A percentile compares a stretch with the other conserved stretches of the same genome.
Conservation (phyloP, 2,888 invertebrate species). For the Eudasyphora cyanicolor region DNA sequence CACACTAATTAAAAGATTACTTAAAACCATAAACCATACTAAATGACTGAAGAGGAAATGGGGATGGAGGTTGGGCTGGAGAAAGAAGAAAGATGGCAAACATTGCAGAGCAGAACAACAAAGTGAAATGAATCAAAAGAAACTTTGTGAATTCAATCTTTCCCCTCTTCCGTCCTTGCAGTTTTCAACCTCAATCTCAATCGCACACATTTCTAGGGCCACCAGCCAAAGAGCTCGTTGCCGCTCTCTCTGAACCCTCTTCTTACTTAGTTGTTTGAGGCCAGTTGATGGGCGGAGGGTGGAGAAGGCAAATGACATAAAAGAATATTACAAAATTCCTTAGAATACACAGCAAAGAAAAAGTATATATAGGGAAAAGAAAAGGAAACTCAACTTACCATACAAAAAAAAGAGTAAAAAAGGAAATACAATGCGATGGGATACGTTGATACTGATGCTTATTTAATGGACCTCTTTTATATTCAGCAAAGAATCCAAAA, state of each 20-base stretch:
- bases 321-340: conserved; percentile 24
- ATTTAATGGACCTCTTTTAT: conserved; percentile 56
- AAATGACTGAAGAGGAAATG: not conserved
- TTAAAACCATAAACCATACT: conserved; percentile 1
- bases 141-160: not conserved
- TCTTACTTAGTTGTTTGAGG: not conserved
- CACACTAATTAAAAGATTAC: conserved; percentile 28
- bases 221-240: not conserved
- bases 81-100: not conserved
- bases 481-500: conserved; percentile 21
- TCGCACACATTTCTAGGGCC: not conserved
- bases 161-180: not conserved
- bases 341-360: not conserved
- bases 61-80: not conserved
- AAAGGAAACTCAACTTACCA: conserved; percentile 54
- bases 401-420: conserved; percentile 45
- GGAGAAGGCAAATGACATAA: not conserved
- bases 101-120: not conserved
- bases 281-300: not conserved
- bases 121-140: conserved; percentile 17
- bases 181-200: no score
- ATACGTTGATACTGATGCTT: conserved; percentile 58
- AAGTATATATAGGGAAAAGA: not conserved
- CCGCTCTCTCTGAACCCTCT: not conserved
- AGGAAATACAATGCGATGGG: conserved; percentile 48